phyloP scores from a whole-genome alignment of 2,797 vertebrate species.

The Gallinago nigripennis region DNA sequence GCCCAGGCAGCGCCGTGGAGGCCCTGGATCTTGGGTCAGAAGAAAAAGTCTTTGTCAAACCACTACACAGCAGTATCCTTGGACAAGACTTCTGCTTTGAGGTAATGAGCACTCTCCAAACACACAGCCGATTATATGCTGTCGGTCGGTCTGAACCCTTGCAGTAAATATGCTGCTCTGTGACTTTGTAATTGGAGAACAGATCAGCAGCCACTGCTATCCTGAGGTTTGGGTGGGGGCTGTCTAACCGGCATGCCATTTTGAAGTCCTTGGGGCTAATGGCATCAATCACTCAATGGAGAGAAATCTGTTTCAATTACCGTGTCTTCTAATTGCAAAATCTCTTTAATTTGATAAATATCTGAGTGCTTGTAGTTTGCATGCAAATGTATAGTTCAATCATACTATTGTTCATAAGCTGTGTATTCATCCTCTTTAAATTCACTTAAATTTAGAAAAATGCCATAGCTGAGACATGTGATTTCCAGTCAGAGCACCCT shows the following conservation, averaged over 20 bases:
- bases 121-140: neutral
- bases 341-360: neutral
- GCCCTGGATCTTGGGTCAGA: constrained; percentile 89
- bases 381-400: neutral
- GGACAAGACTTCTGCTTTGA: constrained; percentile 98
- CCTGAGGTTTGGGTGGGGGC: neutral
- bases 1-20: constrained; percentile 87
- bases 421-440: neutral
- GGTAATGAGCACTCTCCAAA: constrained; percentile 75
- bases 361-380: neutral
- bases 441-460: neutral
- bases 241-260: neutral
- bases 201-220: neutral
- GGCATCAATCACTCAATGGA: neutral
- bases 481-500: neutral
- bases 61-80: constrained; percentile 93
- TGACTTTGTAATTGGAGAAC: neutral
- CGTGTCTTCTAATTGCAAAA: neutral
- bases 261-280: neutral
- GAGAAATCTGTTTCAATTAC: neutral
- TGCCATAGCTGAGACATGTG: neutral
- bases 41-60: constrained; percentile 89
- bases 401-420: neutral
- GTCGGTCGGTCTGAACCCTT: neutral
- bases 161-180: neutral